Base-by-base conservation (phyloP, 2,113 vertebrate species). In the Dermatemys mawii region DNA sequence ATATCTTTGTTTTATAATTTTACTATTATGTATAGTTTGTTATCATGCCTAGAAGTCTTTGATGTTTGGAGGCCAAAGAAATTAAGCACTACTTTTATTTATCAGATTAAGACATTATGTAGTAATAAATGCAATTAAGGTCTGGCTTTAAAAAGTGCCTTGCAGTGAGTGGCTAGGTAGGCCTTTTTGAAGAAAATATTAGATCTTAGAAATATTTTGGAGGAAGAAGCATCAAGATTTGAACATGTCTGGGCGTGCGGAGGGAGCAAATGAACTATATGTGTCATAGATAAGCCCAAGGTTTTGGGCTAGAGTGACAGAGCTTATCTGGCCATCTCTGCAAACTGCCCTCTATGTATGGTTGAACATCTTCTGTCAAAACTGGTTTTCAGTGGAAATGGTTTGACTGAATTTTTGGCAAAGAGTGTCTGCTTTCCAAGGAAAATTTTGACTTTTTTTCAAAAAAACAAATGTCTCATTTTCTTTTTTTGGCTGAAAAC, bases 101-200 rank as follows among this genome's bases (percentile, higher is more conserved):
- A 86, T 95, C 91, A 96, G 91, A 96, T 92, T 41, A 91, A 93
- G 73, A 22, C 51, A 78, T 92, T 97, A 91, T 96, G 92, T 94
- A 91, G 87, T 51, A 54, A 91, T 63, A 76, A 73, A 5, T 0
- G 0, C 95, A 92, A 94, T 93, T 97, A 95, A 96, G 89, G 75
- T 94, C 92, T 81, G 84, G 5, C 26, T 92, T 70, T 94, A 91
- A 49, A 93, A 94, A 84, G 44, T 41, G 91, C 90, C 88, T 84
- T 82, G 70, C 51, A 93, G 81, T 92, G 26, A 87, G 67, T 78
- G 93, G 81, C n/a, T 90, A 57, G 11, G 50, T 90, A 76, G 88
- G 89, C 48, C 35, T 83, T 38, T 12, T 49, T 81, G 92, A 67
- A 41, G 29, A 88, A 83, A 80, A 87, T 78, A 21, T 81, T 67